A percentile compares a stretch with the other conserved stretches of the same genome.
Evolutionary conservation across 1,140 invertebrate species (phyloP).

Genomic region (Chionoecetes opilio): DNA sequence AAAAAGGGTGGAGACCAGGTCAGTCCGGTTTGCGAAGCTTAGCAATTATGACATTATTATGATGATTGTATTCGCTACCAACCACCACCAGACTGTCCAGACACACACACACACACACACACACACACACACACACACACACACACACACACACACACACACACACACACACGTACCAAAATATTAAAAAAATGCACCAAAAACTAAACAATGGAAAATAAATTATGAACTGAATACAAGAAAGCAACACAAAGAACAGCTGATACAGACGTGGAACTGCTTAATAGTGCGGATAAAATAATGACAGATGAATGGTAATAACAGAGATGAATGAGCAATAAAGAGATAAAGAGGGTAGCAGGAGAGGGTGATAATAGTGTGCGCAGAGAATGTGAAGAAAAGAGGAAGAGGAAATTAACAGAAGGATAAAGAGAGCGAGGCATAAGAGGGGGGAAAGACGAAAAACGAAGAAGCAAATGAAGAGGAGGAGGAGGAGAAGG

Average conservation of each 20-base stretch:
- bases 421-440: not conserved
- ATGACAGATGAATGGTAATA: not conserved
- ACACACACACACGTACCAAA: constrained; percentile 53
- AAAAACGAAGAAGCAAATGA: too few species aligned
- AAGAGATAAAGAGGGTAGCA: not conserved
- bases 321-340: too few species aligned
- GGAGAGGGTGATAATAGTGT: not conserved
- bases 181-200: not conserved
- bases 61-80: constrained; percentile 31
- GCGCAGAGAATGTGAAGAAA: not conserved
- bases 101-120: constrained; percentile 12
- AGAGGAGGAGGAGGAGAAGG: not conserved
- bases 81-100: not conserved
- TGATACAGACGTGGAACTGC: not conserved
- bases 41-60: constrained; percentile 29
- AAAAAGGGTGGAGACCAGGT: not conserved
- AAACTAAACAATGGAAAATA: not conserved
- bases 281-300: not conserved
- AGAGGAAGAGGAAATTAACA: not conserved
- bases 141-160: constrained; percentile 48
- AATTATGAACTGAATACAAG: not conserved
- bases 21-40: not conserved
- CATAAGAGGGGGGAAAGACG: not conserved
- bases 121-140: not conserved
- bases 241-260: not conserved